Percentiles rank a stretch among this genome's conserved stretches.
Conservation (phyloP, 2,797 vertebrate species). For the Myripristis murdjan region DNA sequence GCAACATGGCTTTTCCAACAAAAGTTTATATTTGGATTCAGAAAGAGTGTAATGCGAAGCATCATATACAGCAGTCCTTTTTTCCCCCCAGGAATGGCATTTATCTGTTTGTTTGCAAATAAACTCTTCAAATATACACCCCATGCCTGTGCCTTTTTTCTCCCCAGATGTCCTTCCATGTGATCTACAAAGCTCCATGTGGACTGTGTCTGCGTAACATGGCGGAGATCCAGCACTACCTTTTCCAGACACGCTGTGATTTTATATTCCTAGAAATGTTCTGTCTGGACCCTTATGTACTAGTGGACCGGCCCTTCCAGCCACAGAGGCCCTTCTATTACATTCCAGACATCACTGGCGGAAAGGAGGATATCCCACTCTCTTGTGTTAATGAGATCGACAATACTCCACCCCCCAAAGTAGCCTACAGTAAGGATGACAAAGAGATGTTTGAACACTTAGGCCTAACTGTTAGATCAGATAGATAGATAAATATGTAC, state of each 20-base stretch:
- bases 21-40: no score
- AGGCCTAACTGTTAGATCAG: background rate
- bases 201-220: constrained; percentile 96
- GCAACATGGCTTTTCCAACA: no score
- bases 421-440: constrained; percentile 92
- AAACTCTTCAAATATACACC: background rate
- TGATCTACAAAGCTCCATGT: constrained; percentile 97
- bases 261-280: constrained; percentile 99
- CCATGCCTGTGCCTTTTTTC: constrained; percentile 10
- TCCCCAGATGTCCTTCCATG: constrained; percentile 94
- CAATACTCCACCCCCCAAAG: constrained; percentile 90
- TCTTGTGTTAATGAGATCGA: constrained; percentile 99
- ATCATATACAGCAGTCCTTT: no score
- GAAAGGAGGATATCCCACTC: constrained; percentile 94
- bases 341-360: constrained; percentile 93
- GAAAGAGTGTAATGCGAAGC: no score
- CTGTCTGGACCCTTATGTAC: constrained; percentile 96
- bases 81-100: no score
- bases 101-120: no score
- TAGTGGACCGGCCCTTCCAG: constrained; percentile 96
- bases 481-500: background rate
- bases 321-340: constrained; percentile 95
- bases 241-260: constrained; percentile 94
- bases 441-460: constrained; percentile 5
- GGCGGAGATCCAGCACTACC: constrained; percentile 95